phyloP scores from a whole-genome alignment of 2,113 vertebrate species.

The Onychorhynchus coronatus region DNA sequence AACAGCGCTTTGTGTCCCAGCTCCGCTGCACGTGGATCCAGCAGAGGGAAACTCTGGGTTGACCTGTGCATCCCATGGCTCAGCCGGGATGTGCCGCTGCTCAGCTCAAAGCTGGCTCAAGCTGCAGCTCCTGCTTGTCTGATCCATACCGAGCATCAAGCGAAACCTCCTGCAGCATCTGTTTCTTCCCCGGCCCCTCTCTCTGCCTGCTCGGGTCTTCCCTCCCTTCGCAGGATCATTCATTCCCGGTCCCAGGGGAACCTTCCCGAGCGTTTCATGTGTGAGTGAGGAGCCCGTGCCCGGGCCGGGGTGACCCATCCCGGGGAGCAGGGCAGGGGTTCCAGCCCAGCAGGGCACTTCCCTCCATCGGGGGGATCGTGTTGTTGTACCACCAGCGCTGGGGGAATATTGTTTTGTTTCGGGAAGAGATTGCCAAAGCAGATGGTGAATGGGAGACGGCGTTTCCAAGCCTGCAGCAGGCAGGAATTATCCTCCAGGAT shows the following conservation, averaged over 20 bases:
- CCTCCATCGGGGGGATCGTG: slow-evolving; percentile 30
- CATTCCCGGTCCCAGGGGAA: background rate
- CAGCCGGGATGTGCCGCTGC: background rate
- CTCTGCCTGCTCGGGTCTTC: background rate
- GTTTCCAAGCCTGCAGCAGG: slow-evolving; percentile 42
- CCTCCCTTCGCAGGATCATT: background rate
- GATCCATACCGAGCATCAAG: background rate
- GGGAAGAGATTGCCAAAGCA: slow-evolving; percentile 73
- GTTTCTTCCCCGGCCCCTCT: background rate
- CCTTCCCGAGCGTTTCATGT: background rate
- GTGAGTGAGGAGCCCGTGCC: slow-evolving; percentile 8
- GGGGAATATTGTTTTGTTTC: slow-evolving; percentile 74
- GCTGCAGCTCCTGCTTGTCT: background rate
- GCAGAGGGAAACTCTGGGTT: background rate
- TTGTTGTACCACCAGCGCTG: slow-evolving; percentile 54
- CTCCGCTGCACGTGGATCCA: background rate
- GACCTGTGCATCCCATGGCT: background rate
- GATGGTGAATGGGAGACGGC: slow-evolving; percentile 65
- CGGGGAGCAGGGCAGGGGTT: slow-evolving; percentile 22
- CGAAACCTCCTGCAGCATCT: background rate
- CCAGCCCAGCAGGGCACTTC: slow-evolving; percentile 33
- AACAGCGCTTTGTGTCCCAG: background rate
- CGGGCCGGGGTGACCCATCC: background rate
- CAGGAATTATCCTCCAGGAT: slow-evolving; percentile 35
- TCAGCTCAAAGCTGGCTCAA: background rate